A percentile compares a stretch with the other conserved stretches of the same genome.
Evolutionary conservation across 1,140 invertebrate species (phyloP).

Genomic region (Leptinotarsa undecemlineata): DNA sequence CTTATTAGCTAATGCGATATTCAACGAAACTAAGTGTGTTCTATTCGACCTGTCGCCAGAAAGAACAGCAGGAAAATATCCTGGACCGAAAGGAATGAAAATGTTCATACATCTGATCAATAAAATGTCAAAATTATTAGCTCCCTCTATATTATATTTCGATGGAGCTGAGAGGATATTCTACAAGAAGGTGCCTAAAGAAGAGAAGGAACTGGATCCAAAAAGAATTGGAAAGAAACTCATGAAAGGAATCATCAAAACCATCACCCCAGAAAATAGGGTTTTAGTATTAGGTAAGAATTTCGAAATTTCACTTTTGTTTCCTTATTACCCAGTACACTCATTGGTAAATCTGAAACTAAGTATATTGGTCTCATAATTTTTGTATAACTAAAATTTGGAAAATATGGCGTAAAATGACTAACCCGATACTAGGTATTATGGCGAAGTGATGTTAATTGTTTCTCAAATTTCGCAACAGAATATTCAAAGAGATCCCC

Average conservation of each 20-base stretch:
- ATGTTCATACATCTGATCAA: conserved; percentile 55
- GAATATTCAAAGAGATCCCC: too few species aligned
- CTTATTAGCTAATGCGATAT: conserved; percentile 76
- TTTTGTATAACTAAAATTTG: too few species aligned
- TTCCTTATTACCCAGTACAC: too few species aligned
- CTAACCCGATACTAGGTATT: too few species aligned
- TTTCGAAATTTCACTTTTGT: background rate
- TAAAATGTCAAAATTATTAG: conserved; percentile 66
- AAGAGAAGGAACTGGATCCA: conserved; percentile 60
- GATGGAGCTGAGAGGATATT: conserved; percentile 82
- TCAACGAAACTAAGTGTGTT: conserved; percentile 72
- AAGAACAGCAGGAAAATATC: conserved; percentile 76
- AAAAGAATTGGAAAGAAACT: conserved; percentile 70
- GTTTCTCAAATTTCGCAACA: too few species aligned
- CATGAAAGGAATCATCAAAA: conserved; percentile 68
- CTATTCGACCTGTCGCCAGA: conserved; percentile 81
- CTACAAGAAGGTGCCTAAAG: conserved; percentile 72
- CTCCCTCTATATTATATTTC: conserved; percentile 83
- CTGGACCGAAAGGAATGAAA: conserved; percentile 66
- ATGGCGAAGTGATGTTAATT: too few species aligned
- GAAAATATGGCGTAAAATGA: too few species aligned
- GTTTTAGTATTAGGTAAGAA: conserved; percentile 64
- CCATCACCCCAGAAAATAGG: conserved; percentile 63
- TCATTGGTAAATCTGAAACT: too few species aligned
- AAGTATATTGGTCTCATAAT: too few species aligned